Conservation (phyloP, 2,888 invertebrate species). For the Oscheius myriophilus region DNA sequence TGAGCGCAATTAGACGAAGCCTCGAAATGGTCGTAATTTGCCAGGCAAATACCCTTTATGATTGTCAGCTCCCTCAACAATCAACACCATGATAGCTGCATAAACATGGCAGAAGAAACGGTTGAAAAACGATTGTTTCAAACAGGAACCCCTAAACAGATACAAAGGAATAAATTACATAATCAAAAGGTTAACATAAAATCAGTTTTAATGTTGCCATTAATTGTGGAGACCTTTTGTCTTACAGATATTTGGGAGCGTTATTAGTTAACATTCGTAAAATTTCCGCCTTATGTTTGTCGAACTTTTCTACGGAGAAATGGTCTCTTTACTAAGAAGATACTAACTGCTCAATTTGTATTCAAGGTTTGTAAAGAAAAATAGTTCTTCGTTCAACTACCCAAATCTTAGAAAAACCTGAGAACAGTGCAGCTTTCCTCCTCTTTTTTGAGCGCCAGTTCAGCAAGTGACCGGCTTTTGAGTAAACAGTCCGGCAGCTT, state of each 20-base stretch:
- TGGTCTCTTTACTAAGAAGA: no score
- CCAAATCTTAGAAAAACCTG: neutral
- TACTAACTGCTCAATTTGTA: no score
- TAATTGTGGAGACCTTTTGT: no score
- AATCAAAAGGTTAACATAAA: neutral
- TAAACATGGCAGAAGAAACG: neutral
- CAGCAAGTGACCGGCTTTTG: constrained; percentile 24
- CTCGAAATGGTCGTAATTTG: constrained; percentile 20
- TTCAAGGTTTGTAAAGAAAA: no score
- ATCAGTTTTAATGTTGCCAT: neutral
- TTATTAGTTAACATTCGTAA: no score
- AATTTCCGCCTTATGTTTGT: no score
- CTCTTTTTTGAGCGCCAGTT: constrained; percentile 18
- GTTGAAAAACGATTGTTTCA: neutral
- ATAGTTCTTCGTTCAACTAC: no score
- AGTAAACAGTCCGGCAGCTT: constrained; percentile 17
- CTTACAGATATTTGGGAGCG: no score
- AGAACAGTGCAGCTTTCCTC: neutral
- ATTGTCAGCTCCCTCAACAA: constrained; percentile 30
- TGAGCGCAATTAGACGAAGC: constrained; percentile 22
- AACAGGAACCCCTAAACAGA: neutral
- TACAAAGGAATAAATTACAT: neutral
- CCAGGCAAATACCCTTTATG: constrained; percentile 31
- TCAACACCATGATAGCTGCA: constrained; percentile 13
- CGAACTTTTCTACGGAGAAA: no score